Evolutionary conservation across 53 echinoderm and acorn worm species (phyloP).

Genomic region (Apostichopus leukothele): DNA sequence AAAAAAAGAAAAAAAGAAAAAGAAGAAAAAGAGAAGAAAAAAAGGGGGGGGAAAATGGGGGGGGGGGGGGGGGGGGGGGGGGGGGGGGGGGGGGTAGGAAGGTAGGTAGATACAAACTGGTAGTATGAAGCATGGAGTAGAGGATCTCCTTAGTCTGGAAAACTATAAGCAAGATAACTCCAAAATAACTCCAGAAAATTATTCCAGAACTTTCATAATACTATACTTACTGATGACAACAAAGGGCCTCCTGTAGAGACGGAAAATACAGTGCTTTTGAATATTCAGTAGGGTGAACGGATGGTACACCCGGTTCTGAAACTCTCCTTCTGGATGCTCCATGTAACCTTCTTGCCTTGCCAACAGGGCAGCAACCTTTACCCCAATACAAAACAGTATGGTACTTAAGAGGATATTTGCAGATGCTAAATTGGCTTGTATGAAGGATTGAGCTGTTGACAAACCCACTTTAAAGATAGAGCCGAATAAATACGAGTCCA

Average conservation of each 20-base stretch:
- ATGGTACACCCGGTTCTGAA: background rate
- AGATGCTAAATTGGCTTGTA: conserved; percentile 38
- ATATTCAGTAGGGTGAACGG: conserved; percentile 30
- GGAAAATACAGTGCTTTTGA: conserved; percentile 31
- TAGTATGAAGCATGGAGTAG: too few species aligned
- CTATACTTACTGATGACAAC: conserved; percentile 19
- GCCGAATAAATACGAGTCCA: background rate
- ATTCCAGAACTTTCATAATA: too few species aligned
- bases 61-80: too few species aligned
- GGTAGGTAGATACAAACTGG: too few species aligned
- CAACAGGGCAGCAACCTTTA: conserved; percentile 26
- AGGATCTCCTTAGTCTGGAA: too few species aligned
- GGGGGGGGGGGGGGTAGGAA: too few species aligned
- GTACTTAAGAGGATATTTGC: conserved; percentile 22
- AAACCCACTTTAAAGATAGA: conserved; percentile 10
- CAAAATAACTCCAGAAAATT: too few species aligned
- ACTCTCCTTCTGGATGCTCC: background rate
- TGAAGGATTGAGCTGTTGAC: conserved; percentile 23
- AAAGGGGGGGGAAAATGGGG: too few species aligned
- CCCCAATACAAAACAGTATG: conserved; percentile 7
- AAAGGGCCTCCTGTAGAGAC: conserved; percentile 19
- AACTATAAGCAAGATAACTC: too few species aligned
- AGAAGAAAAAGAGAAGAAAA: too few species aligned
- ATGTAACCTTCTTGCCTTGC: background rate
- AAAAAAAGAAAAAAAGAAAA: too few species aligned